Percentiles rank a stretch among this genome's conserved stretches.
Conservation (phyloP, 1,140 invertebrate species). For the Drosophila kikkawai region DNA sequence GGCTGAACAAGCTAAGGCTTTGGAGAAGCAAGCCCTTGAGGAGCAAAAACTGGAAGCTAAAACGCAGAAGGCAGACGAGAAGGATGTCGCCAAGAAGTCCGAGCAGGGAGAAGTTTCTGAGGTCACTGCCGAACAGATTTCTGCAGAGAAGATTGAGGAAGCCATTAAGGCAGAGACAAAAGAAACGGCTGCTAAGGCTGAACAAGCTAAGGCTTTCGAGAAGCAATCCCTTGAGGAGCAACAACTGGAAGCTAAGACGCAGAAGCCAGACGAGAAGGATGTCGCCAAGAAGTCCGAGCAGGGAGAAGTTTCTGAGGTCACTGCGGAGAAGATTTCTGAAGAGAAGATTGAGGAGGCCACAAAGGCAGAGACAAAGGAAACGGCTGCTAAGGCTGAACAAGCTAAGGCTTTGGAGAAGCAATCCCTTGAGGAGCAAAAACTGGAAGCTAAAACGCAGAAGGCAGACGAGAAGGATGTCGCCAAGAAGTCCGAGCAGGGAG, state of each 20-base stretch:
- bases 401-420: slow-evolving; percentile 33
- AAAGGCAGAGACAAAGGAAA: slow-evolving; percentile 14
- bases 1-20: slow-evolving; percentile 42
- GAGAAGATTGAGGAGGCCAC: slow-evolving; percentile 18
- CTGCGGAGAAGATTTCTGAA: slow-evolving; percentile 30
- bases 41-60: slow-evolving; percentile 21
- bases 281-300: slow-evolving; percentile 21
- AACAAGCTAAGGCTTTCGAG: slow-evolving; percentile 48
- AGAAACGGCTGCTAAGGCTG: slow-evolving; percentile 29
- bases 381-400: slow-evolving; percentile 39
- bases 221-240: slow-evolving; percentile 40
- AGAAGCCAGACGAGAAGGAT: slow-evolving; percentile 32
- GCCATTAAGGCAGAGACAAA: slow-evolving; percentile 1
- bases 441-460: slow-evolving; percentile 23
- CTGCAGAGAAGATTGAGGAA: slow-evolving; percentile 23
- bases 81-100: background rate
- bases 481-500: slow-evolving; percentile 28
- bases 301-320: slow-evolving; percentile 42
- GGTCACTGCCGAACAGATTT: slow-evolving; percentile 23
- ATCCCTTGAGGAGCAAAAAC: slow-evolving; percentile 3
- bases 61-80: slow-evolving; percentile 24
- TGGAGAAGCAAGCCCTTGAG: slow-evolving; percentile 11
- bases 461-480: slow-evolving; percentile 11
- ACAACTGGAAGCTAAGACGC: slow-evolving; percentile 25
- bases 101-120: slow-evolving; percentile 53